A percentile compares a stretch with the other conserved stretches of the same genome.
These are phyloP conservation scores for Steatocranus sp. DNA, from an alignment of 2,797 vertebrate genomes.

Conservation along the genomic window DNA sequence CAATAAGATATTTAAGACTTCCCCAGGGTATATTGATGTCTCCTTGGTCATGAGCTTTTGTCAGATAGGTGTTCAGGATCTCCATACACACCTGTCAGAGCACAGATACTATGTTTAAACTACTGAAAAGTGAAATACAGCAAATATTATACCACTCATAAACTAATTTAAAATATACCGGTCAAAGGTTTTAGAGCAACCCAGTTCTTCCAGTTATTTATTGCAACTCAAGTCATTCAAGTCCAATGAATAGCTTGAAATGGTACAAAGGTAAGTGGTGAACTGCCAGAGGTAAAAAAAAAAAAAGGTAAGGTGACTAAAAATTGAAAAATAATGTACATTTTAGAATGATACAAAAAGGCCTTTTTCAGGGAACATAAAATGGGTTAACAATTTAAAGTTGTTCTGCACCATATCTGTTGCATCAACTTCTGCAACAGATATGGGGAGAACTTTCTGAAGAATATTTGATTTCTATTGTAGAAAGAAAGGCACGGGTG, in stretches of 20 bases:
- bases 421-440: not conserved
- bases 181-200: not conserved
- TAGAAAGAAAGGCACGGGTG: not conserved
- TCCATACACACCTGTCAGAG: conserved; percentile 90
- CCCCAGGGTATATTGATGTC: conserved; percentile 89
- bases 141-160: not conserved
- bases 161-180: not conserved
- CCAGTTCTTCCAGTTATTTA: not conserved
- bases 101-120: not conserved
- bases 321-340: not conserved
- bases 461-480: not conserved
- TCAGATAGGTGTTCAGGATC: conserved; percentile 90
- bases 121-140: not conserved
- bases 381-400: not conserved
- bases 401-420: no score
- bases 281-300: not conserved
- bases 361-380: not conserved
- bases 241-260: not conserved
- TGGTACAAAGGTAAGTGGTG: not conserved
- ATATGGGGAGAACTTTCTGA: not conserved
- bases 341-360: not conserved
- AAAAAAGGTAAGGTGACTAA: not conserved
- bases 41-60: conserved; percentile 83
- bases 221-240: not conserved
- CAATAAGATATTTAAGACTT: conserved; percentile 94